Conservation (phyloP, 2,113 vertebrate species). For the Zootoca vivipara region DNA sequence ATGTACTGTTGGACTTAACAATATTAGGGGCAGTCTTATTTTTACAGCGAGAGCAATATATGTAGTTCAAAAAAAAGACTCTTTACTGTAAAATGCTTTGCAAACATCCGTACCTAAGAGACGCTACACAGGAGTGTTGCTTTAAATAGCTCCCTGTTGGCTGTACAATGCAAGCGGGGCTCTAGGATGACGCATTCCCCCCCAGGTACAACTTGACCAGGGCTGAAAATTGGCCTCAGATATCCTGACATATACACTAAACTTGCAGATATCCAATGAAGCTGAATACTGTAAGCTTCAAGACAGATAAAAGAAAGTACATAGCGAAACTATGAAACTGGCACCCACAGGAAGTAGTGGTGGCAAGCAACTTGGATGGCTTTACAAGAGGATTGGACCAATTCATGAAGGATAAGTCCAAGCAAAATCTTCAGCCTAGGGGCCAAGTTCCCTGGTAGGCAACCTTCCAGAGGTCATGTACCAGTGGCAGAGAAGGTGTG, state of each 20-base stretch:
- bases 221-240: neutral
- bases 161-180: neutral
- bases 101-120: neutral
- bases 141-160: neutral
- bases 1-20: neutral
- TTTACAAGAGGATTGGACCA: neutral
- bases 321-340: too few species aligned
- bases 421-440: too few species aligned
- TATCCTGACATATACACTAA: neutral
- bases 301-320: too few species aligned
- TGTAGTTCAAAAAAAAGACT: neutral
- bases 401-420: too few species aligned
- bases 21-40: conserved; percentile 19
- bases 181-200: neutral
- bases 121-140: neutral
- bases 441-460: too few species aligned
- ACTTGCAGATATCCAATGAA: too few species aligned
- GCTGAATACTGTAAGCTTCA: too few species aligned
- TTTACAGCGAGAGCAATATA: neutral
- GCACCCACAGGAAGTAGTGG: too few species aligned
- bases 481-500: too few species aligned
- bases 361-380: neutral
- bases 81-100: neutral
- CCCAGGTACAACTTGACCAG: neutral
- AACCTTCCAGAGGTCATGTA: too few species aligned